Conservation (phyloP, 2,888 invertebrate genomes). For the Leucoma salicis region DNA sequence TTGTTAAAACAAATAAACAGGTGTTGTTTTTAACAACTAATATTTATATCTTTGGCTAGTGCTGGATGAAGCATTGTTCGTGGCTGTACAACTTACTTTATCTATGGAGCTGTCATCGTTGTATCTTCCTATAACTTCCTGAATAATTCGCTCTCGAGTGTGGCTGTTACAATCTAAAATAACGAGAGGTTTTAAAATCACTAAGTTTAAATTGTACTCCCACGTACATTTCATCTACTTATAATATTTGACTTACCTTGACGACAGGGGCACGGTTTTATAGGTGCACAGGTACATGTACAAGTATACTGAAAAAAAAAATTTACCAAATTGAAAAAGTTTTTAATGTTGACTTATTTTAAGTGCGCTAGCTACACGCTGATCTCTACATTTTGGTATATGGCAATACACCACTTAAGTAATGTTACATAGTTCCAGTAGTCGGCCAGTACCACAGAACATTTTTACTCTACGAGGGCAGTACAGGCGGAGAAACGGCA, state of each 20-base stretch:
- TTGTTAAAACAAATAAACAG: background rate
- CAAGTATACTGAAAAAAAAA: slow-evolving; percentile 36
- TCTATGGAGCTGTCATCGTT: slow-evolving; percentile 48
- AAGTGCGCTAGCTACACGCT: no score
- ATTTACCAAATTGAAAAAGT: no score
- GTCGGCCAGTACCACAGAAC: no score
- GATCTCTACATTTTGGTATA: no score
- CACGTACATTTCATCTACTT: slow-evolving; percentile 40
- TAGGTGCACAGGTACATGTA: slow-evolving; percentile 29
- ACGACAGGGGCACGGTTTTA: slow-evolving; percentile 35
- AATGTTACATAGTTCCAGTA: no score
- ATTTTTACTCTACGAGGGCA: no score
- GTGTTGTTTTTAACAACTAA: background rate
- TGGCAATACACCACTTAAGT: no score
- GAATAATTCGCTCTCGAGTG: slow-evolving; percentile 54
- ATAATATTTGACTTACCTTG: slow-evolving; percentile 42
- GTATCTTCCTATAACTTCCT: slow-evolving; percentile 63
- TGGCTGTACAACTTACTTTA: slow-evolving; percentile 55
- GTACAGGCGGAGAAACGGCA: no score
- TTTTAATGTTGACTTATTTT: no score
- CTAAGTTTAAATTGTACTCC: slow-evolving; percentile 48
- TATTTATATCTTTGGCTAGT: background rate
- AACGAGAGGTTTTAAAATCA: slow-evolving; percentile 26
- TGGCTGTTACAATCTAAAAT: slow-evolving; percentile 58
- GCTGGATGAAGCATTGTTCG: slow-evolving; percentile 31